A percentile compares a stretch with the other conserved stretches of the same genome.
Evolutionary conservation across 2,113 vertebrate species (phyloP).

Genomic region (Pomatostomus ruficeps): DNA sequence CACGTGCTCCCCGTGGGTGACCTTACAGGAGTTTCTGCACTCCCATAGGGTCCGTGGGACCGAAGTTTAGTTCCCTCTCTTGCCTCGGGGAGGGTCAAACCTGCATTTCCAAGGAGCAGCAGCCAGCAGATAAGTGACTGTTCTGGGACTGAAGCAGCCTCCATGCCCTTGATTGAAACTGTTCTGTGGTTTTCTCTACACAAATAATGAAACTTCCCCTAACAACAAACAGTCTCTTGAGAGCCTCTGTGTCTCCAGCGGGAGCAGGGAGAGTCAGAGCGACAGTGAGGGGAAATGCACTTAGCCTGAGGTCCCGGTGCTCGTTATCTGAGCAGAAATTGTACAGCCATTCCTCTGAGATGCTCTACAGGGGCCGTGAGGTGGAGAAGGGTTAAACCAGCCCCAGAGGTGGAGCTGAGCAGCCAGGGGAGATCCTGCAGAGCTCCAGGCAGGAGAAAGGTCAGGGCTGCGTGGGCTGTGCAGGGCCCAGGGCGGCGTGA

Average conservation of each 20-base stretch:
- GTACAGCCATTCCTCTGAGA: rapidly evolving
- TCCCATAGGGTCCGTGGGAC: not conserved
- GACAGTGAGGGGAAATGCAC: not conserved
- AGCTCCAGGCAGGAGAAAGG: constrained; percentile 12
- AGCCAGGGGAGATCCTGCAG: not conserved
- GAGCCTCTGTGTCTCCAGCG: rapidly evolving
- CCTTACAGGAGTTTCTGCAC: not conserved
- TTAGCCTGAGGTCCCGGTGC: rapidly evolving
- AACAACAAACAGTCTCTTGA: not conserved
- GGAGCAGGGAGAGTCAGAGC: not conserved
- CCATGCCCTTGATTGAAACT: not conserved
- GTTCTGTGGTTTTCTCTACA: not conserved
- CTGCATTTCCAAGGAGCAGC: not conserved
- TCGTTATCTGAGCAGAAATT: not conserved
- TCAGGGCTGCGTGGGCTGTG: constrained; percentile 1
- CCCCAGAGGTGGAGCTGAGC: not conserved
- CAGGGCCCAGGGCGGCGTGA: not conserved
- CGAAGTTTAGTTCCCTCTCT: not conserved
- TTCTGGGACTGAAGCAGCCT: not conserved
- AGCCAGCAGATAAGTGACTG: constrained; percentile 4
- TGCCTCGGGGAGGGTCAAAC: not conserved
- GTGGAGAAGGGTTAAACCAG: not conserved
- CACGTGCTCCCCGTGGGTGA: rapidly evolving
- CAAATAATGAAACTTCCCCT: not conserved
- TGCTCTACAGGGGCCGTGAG: not conserved